A percentile compares a stretch with the other conserved stretches of the same genome.
Evolutionary conservation across 2,797 vertebrate species (phyloP).

Genomic region (Hafferia zeledoni): DNA sequence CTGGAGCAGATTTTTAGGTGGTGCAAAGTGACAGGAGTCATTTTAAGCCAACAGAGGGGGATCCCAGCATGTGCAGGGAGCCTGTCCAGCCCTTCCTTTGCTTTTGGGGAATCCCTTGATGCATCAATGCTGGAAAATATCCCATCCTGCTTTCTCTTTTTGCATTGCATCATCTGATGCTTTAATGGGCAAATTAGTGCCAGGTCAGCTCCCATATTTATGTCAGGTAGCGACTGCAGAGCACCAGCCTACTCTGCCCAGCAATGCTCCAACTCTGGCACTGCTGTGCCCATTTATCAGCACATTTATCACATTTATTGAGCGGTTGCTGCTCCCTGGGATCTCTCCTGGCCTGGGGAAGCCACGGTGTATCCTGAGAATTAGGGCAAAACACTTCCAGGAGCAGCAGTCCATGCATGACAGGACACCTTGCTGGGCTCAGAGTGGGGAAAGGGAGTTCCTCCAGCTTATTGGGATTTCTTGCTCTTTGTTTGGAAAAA

Average conservation of each 20-base stretch:
- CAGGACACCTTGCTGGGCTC: fast-evolving
- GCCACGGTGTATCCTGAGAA: fast-evolving
- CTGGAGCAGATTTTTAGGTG: background rate
- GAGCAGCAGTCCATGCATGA: fast-evolving
- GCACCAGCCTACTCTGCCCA: background rate
- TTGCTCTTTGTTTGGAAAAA: background rate
- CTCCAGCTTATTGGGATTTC: background rate
- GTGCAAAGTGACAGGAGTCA: background rate
- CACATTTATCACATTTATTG: background rate
- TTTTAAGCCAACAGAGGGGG: background rate
- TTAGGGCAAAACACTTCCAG: background rate
- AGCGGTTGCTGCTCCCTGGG: background rate
- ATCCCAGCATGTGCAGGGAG: fast-evolving
- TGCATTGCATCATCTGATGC: fast-evolving
- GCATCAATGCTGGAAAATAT: background rate
- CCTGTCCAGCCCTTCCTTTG: fast-evolving
- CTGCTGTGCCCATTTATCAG: background rate
- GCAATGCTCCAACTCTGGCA: background rate
- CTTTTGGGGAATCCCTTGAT: background rate
- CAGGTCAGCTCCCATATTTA: background rate
- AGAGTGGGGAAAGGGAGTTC: background rate
- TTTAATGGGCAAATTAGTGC: background rate
- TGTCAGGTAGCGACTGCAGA: background rate
- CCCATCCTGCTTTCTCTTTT: background rate
- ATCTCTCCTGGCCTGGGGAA: background rate